A percentile compares a stretch with the other conserved stretches of the same genome.
Conservation (phyloP, 2,888 invertebrate genomes). For the Atrina japonica region DNA sequence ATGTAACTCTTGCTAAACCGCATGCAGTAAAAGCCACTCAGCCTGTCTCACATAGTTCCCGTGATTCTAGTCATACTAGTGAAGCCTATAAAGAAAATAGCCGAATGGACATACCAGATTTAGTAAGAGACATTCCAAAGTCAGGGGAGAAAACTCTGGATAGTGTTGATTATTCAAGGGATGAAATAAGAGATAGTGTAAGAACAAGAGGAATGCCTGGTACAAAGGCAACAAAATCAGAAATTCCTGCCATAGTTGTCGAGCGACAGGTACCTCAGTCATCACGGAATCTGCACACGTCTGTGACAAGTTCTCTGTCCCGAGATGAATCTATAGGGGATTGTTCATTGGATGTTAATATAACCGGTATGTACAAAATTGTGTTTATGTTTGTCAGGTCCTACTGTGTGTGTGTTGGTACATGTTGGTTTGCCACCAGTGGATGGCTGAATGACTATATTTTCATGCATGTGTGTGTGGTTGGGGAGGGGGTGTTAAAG, state of each 20-base stretch:
- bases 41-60: slow-evolving; percentile 25
- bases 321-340: slow-evolving; percentile 75
- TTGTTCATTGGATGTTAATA: slow-evolving; percentile 72
- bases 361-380: slow-evolving; percentile 67
- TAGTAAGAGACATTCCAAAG: background rate
- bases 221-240: slow-evolving; percentile 13
- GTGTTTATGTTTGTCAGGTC: no score
- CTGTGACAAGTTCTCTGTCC: slow-evolving; percentile 62
- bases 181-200: background rate
- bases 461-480: background rate
- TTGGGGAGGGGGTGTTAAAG: background rate
- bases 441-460: no score
- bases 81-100: slow-evolving; percentile 5
- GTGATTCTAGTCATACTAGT: background rate
- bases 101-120: slow-evolving; percentile 8
- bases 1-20: slow-evolving; percentile 24
- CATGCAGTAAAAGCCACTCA: slow-evolving; percentile 55
- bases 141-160: slow-evolving; percentile 16
- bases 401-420: no score
- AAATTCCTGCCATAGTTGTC: slow-evolving; percentile 62
- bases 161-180: no score
- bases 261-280: slow-evolving; percentile 58
- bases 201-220: no score
- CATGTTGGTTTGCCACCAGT: background rate
- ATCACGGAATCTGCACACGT: slow-evolving; percentile 56